Evolutionary conservation across 2,113 vertebrate genomes (phyloP), one percentile per base, ranked within the genome.

Genomic region (Anarhynchus alexandrinus): DNA sequence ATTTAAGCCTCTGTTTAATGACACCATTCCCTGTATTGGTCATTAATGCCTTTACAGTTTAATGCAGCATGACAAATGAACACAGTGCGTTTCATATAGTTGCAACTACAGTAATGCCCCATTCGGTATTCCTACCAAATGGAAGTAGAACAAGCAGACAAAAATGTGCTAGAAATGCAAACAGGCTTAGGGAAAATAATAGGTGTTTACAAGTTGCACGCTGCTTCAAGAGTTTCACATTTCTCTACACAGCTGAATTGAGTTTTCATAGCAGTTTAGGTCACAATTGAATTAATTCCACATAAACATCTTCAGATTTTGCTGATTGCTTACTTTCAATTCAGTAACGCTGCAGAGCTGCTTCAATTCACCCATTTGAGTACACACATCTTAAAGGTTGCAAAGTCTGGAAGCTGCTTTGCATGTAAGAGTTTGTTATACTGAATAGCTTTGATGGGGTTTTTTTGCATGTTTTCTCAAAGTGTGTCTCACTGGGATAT

Each of bases 51-150:
- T 86, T 74, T 52, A 90, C 27, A 84, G 61, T 82, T 95, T 89
- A 88, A 76, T 82, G 86, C 65, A 96, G 82, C 65, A 87, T 66
- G 77, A 88, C 86, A 85, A 94, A 94, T 49, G 34, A 89, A 86
- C 61, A 69, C 27, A 67, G 61, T 62, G 72, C 36, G 67, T 74
- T 93, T 92, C 77, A 67, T 8, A 58, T 14, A 84, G 86, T 43
- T 86, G 61, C 77, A 90, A 59, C 43, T 92, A 71, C 59, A 93
- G 64, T 43, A 84, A 40, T 76, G 77, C 30, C 67, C 78, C 88
- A 81, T 96, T 89, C 84, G 27, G 65, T 86, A 61, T 86, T 78
- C 69, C 65, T 86, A 71, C 64, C 72, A 86, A 83, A 71, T 20
- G 43, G 19, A 91, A 94, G 12, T 22, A 73, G 71, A 88, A 47